Conservation (phyloP, 2,113 vertebrate species). For the Muscicapa adusta region DNA sequence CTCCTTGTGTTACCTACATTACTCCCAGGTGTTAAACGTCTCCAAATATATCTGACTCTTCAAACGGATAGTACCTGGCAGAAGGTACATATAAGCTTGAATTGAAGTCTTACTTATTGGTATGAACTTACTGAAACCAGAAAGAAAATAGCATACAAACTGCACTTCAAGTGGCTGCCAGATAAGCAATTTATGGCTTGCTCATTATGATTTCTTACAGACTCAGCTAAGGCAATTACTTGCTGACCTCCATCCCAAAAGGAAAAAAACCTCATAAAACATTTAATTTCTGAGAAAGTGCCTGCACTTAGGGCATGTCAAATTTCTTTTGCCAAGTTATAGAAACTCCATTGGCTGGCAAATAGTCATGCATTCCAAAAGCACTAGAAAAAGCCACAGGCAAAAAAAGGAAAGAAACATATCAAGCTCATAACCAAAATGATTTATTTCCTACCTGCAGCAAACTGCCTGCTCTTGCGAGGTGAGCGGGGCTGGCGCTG, state of each 20-base stretch:
- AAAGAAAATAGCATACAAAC: background rate
- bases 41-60: background rate
- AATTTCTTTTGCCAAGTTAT: background rate
- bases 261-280: background rate
- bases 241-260: conserved; percentile 54
- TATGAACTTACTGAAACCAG: background rate
- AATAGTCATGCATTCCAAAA: conserved; percentile 62
- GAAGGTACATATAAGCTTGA: background rate
- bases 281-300: background rate
- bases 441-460: conserved; percentile 83
- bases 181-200: background rate
- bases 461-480: conserved; percentile 92
- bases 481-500: conserved; percentile 92
- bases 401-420: conserved; percentile 4
- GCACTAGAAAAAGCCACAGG: conserved; percentile 58
- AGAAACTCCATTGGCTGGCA: conserved; percentile 26
- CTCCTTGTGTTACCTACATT: background rate
- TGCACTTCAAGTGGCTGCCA: background rate
- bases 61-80: background rate
- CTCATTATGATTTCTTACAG: background rate
- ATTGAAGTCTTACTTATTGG: background rate
- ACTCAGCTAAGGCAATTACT: conserved; percentile 37
- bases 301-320: background rate
- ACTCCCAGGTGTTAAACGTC: background rate
- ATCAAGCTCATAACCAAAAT: background rate